Evolutionary conservation across 1,140 invertebrate genomes (phyloP), one percentile per base, ranked within the genome.

Genomic region (Penaeus vannamei): DNA sequence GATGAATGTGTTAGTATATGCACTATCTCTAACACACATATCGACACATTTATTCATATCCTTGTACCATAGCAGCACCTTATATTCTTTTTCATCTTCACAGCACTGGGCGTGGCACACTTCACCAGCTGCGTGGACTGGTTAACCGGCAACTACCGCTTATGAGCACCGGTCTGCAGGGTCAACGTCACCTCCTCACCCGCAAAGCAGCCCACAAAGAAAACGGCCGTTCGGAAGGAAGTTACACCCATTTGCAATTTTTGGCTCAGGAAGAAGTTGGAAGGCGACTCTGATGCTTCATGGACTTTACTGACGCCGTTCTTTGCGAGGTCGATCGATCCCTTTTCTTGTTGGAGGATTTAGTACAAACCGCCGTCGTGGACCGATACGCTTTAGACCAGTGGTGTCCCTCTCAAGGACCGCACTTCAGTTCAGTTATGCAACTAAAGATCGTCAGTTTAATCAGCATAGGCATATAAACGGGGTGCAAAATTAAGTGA

Each of bases 121-220:
- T 72, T 87, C 79, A 66, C 86, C 62, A 26, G 79, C 62, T 87
- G 86, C 79, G 80, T 83, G 14, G 86, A 87, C 62, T 87, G 86
- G 86, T 82, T 87, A 23, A 82, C 42, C 20, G 86, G 86, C 36
- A 66, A 83, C 42, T 8, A 17, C 83, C 32, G 69, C 23, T 32
- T 66, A n/a, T 61, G 80, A 82, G 53, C 59, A 23, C 53, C 53
- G 12, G 53, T 53, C 53, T 53, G 10, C 53, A 53, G 53, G 53
- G 53, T 53, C 53, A 53, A 53, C 17, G 53, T 10, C 8, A 53
- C 53, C 53, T 53, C 2, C 53, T 53, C 76, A 79, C 36, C 76
- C 22, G 32, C 76, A 26, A 32, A 79, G 36, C 36, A 53, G 17
- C 76, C 22, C 42, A 79, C 0, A 79, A 22, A 12, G 32, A 32